A percentile compares a stretch with the other conserved stretches of the same genome.
phyloP scores from a whole-genome alignment of 2,888 invertebrate species.

The Ormyrus labotus region DNA sequence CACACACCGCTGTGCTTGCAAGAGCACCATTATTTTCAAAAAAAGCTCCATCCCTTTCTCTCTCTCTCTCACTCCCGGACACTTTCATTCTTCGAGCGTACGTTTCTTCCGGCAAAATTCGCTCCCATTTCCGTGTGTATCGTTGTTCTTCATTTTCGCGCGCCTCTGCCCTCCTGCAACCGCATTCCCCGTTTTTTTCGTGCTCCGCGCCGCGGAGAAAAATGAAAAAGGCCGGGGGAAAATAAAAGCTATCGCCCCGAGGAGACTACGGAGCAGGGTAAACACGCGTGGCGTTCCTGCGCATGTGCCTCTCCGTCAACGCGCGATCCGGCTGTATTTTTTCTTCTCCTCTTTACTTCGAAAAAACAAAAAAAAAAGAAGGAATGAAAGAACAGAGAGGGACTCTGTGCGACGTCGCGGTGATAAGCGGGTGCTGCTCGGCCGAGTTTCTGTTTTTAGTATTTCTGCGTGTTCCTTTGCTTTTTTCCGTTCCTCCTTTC shows the following conservation, averaged over 20 bases:
- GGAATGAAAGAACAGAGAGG: constrained; percentile 1
- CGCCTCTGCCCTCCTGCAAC: neutral
- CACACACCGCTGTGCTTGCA: neutral
- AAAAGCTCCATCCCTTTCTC: neutral
- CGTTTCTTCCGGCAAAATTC: constrained; percentile 19
- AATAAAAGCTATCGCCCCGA: constrained; percentile 12
- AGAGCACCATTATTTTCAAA: constrained; percentile 34
- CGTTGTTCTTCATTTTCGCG: constrained; percentile 28
- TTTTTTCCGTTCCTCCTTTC: neutral
- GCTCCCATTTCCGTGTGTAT: constrained; percentile 27
- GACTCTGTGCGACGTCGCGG: constrained; percentile 2
- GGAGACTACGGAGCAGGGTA: neutral
- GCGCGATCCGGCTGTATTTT: constrained; percentile 28
- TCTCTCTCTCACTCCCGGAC: neutral
- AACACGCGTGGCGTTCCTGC: constrained; percentile 17
- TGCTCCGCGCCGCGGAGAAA: neutral
- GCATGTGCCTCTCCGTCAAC: neutral
- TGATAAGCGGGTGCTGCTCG: constrained; percentile 35
- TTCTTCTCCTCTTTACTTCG: neutral
- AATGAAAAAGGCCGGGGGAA: constrained; percentile 5
- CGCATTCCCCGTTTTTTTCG: constrained; percentile 6
- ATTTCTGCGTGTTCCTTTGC: neutral
- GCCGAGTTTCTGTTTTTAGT: constrained; percentile 30
- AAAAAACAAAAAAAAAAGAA: constrained; percentile 11
- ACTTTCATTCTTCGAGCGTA: constrained; percentile 28